Conservation (phyloP, 1,140 invertebrate genomes). For the Papilio dardanus region DNA sequence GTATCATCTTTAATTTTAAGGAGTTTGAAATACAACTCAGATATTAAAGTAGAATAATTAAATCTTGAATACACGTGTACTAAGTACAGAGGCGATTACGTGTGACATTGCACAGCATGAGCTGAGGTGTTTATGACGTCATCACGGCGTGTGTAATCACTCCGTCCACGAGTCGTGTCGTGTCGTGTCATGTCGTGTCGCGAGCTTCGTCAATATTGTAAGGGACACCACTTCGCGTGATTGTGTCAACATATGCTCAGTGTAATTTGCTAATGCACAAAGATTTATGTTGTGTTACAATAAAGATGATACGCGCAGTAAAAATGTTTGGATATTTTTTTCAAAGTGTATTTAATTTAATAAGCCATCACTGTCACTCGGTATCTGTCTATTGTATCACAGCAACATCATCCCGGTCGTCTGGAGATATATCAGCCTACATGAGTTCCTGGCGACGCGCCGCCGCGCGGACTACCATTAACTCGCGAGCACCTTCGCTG, state of each 20-base stretch:
- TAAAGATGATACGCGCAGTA: not conserved
- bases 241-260: not conserved
- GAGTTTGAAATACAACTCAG: no score
- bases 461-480: no score
- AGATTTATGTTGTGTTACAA: not conserved
- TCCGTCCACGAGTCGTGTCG: not conserved
- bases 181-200: slow-evolving; percentile 1
- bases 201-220: slow-evolving; percentile 8
- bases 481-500: no score
- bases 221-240: slow-evolving; percentile 2
- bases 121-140: not conserved
- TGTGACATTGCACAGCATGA: no score
- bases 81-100: not conserved
- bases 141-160: not conserved
- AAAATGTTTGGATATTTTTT: not conserved
- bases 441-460: no score
- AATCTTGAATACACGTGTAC: not conserved
- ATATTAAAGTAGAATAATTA: not conserved
- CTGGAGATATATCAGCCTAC: no score
- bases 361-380: no score
- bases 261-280: slow-evolving; percentile 12
- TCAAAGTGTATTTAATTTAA: no score
- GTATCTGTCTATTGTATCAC: no score
- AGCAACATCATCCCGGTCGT: no score
- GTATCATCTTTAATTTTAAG: no score